Evolutionary conservation across 1,140 invertebrate genomes (phyloP).

Genomic region (Drosophila yakuba): DNA sequence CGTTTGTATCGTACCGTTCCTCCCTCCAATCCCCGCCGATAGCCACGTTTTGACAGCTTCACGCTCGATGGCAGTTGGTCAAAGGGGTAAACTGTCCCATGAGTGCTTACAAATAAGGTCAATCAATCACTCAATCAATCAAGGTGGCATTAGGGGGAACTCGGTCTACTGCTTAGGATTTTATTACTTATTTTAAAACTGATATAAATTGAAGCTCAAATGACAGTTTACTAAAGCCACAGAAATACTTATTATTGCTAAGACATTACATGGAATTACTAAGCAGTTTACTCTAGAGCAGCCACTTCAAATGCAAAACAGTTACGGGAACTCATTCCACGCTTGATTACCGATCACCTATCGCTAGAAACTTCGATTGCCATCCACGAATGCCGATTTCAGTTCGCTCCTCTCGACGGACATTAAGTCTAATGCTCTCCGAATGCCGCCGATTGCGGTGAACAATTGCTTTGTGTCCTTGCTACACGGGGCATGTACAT

Average conservation of each 20-base stretch:
- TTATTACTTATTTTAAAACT: too few species aligned
- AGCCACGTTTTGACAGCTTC: conserved; percentile 34
- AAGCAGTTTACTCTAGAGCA: not conserved
- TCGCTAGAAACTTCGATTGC: conserved; percentile 7
- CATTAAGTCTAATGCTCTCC: conserved; percentile 3
- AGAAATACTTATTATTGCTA: not conserved
- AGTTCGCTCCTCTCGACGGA: not conserved
- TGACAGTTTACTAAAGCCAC: not conserved
- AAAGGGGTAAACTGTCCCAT: conserved; percentile 9
- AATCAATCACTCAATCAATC: conserved; percentile 33
- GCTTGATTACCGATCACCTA: conserved; percentile 4
- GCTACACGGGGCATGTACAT: not conserved
- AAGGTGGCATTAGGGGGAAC: not conserved
- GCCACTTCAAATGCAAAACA: not conserved
- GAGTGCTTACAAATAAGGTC: conserved; percentile 11
- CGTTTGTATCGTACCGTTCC: not conserved
- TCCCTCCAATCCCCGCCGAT: not conserved
- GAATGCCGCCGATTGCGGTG: conserved; percentile 4
- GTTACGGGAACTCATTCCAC: not conserved
- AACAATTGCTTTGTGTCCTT: conserved; percentile 18
- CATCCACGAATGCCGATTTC: not conserved
- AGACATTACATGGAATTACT: not conserved
- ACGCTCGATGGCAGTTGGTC: conserved; percentile 28
- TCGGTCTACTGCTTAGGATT: too few species aligned
- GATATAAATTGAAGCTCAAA: too few species aligned